Conservation (phyloP, 2,113 vertebrate species). For the Piprites chloris region DNA sequence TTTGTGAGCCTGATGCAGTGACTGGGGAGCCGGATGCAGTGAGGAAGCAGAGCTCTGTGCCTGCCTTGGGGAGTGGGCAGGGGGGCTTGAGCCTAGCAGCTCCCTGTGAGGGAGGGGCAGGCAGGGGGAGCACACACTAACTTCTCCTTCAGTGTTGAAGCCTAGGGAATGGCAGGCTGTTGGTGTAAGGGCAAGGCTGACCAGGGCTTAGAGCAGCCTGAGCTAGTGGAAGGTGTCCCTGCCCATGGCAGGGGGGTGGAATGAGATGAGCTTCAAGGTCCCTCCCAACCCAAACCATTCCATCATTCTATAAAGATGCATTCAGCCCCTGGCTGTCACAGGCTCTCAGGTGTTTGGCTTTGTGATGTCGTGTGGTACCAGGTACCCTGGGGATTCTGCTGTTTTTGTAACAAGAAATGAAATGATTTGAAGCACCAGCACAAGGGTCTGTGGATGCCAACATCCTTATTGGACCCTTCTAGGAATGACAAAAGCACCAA, state of each 20-base stretch:
- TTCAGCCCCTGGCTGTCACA: not conserved
- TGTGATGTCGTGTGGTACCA: not conserved
- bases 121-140: not conserved
- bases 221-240: not conserved
- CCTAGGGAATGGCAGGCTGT: not conserved
- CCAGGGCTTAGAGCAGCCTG: not conserved
- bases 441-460: not conserved
- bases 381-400: not conserved
- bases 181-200: not conserved
- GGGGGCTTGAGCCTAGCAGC: not conserved
- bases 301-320: not conserved
- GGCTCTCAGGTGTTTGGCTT: not conserved
- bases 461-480: not conserved
- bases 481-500: not conserved
- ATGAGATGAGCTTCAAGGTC: not conserved
- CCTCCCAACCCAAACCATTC: not conserved
- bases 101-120: fast-evolving
- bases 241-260: not conserved
- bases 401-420: not conserved
- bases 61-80: not conserved
- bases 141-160: not conserved
- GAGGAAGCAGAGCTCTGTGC: not conserved
- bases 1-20: not conserved
- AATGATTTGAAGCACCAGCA: not conserved
- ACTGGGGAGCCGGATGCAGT: not conserved